Evolutionary conservation across 2,888 invertebrate species (phyloP).

Genomic region (Trileptium ribeirensis): DNA sequence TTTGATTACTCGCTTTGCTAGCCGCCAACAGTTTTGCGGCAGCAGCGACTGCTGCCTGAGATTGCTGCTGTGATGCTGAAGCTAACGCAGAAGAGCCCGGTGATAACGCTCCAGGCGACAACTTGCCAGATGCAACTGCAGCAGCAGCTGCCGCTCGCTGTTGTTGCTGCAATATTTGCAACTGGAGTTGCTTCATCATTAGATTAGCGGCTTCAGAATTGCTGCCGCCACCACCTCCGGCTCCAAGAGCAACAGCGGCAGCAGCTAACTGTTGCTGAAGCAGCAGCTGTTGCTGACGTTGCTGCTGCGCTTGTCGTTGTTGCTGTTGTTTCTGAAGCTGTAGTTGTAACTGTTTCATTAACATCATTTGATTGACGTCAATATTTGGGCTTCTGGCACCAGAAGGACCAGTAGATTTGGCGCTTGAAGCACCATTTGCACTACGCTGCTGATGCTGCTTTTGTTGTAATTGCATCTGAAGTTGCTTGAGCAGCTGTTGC

Average conservation of each 20-base stretch:
- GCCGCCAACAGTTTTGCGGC: too few species aligned
- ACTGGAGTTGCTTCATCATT: not conserved
- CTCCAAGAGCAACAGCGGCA: not conserved
- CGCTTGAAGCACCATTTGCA: too few species aligned
- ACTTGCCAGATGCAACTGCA: not conserved
- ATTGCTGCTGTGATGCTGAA: too few species aligned
- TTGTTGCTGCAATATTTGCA: not conserved
- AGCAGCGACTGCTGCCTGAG: too few species aligned
- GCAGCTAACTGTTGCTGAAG: not conserved
- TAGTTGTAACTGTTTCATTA: too few species aligned
- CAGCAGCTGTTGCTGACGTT: not conserved
- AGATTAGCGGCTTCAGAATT: not conserved
- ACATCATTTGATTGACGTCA: too few species aligned
- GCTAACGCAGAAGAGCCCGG: not conserved
- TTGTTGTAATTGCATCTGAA: not conserved
- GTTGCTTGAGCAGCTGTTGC: not conserved
- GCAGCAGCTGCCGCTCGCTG: not conserved
- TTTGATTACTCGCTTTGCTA: too few species aligned
- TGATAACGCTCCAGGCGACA: not conserved
- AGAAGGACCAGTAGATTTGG: too few species aligned
- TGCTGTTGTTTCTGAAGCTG: too few species aligned
- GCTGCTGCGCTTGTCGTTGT: not conserved
- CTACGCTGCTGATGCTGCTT: too few species aligned
- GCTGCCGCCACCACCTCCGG: not conserved
- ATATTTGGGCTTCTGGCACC: too few species aligned